Evolutionary conservation across 2,888 invertebrate genomes (phyloP).

Genomic region (Parnassius smintheus): DNA sequence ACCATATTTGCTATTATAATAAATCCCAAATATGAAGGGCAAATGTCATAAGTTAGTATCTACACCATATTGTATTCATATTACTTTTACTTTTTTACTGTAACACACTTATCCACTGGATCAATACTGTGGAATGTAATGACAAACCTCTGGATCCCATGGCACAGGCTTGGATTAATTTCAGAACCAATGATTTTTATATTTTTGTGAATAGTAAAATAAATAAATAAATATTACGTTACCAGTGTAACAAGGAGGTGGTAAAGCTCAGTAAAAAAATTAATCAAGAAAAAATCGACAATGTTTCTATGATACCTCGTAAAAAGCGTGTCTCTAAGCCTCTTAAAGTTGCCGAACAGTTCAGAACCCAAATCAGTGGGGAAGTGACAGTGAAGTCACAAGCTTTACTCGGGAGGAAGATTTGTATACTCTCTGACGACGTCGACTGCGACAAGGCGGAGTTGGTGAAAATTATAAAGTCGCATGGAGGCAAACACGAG

Average conservation of each 20-base stretch:
- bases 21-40: too few species aligned
- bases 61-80: too few species aligned
- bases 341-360: slow-evolving; percentile 54
- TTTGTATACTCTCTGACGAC: slow-evolving; percentile 62
- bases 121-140: too few species aligned
- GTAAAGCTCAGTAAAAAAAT: slow-evolving; percentile 58
- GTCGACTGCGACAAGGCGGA: slow-evolving; percentile 54
- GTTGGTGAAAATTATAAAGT: slow-evolving; percentile 51
- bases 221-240: background rate
- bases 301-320: slow-evolving; percentile 37
- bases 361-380: slow-evolving; percentile 38
- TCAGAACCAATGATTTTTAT: too few species aligned
- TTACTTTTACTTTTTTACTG: too few species aligned
- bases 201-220: too few species aligned
- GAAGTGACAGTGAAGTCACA: slow-evolving; percentile 48
- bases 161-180: too few species aligned
- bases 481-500: slow-evolving; percentile 62
- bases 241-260: slow-evolving; percentile 52
- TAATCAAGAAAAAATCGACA: slow-evolving; percentile 45
- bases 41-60: slow-evolving; percentile 24
- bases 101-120: too few species aligned
- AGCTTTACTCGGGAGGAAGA: slow-evolving; percentile 53
- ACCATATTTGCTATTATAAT: too few species aligned
- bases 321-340: slow-evolving; percentile 47
- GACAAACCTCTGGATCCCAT: too few species aligned